Evolutionary conservation across 2,888 invertebrate genomes (phyloP).

Genomic region (Lydus trimaculatus): DNA sequence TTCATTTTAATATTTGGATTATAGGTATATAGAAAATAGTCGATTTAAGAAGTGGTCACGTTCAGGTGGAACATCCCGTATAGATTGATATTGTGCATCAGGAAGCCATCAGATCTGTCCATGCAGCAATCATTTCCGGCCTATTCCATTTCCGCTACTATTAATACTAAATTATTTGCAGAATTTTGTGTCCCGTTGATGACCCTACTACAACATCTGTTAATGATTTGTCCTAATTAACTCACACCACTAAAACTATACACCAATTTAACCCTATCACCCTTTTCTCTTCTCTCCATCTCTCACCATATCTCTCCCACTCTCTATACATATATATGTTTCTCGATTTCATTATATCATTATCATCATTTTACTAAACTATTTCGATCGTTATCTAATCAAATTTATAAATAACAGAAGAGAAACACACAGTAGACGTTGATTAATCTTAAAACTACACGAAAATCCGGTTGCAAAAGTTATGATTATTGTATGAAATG

Average conservation of each 20-base stretch:
- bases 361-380: not conserved
- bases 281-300: no score
- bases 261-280: not conserved
- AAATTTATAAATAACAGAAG: no score
- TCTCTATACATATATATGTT: not conserved
- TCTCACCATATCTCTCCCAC: no score
- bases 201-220: slow-evolving; percentile 58
- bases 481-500: no score
- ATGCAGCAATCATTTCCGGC: slow-evolving; percentile 58
- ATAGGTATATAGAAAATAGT: no score
- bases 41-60: not conserved
- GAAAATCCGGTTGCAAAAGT: no score
- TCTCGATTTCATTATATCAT: not conserved
- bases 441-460: no score
- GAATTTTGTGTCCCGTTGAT: slow-evolving; percentile 53
- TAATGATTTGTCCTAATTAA: slow-evolving; percentile 63
- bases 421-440: no score
- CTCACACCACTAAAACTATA: slow-evolving; percentile 47
- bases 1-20: no score
- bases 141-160: slow-evolving; percentile 57
- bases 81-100: slow-evolving; percentile 29
- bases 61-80: not conserved
- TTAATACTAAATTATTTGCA: slow-evolving; percentile 61
- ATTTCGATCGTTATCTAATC: no score
- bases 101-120: slow-evolving; percentile 55